These are phyloP conservation scores for Corticium candelabrum DNA, from an alignment of 37 sponge, comb jelly and placozoan species.

Conservation along the genomic window DNA sequence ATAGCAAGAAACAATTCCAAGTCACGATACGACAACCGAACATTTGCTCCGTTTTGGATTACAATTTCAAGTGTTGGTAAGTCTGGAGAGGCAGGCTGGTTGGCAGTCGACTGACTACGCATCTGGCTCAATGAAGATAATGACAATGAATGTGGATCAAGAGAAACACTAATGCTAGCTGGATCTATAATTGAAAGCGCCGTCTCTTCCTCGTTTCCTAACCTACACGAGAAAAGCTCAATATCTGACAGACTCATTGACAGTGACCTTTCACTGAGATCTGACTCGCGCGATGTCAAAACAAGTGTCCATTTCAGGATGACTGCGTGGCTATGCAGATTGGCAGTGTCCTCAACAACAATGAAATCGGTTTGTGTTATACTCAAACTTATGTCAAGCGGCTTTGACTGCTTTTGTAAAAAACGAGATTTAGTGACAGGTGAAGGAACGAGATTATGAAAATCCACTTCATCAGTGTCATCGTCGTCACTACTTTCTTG, in stretches of 20 bases:
- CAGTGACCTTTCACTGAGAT: neutral
- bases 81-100: no score
- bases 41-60: slow-evolving; percentile 15
- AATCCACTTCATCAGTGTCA: neutral
- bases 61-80: slow-evolving; percentile 11
- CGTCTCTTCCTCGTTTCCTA: slow-evolving; percentile 78
- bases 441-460: neutral
- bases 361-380: slow-evolving; percentile 90
- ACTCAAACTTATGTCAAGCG: slow-evolving; percentile 27
- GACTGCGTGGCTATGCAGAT: slow-evolving; percentile 58
- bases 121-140: no score
- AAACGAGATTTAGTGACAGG: neutral
- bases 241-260: neutral
- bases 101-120: no score
- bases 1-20: slow-evolving; percentile 69
- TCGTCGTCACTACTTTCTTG: neutral
- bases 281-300: slow-evolving; percentile 11
- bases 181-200: slow-evolving; percentile 97
- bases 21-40: slow-evolving; percentile 72
- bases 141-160: no score
- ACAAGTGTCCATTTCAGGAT: slow-evolving; percentile 54
- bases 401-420: no score
- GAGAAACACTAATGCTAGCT: slow-evolving; percentile 34
- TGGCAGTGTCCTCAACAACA: slow-evolving; percentile 65
- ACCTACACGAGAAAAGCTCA: slow-evolving; percentile 79